Percentiles rank a stretch among this genome's conserved stretches.
Conservation (phyloP, 1,140 invertebrate species). For the Periplaneta americana region DNA sequence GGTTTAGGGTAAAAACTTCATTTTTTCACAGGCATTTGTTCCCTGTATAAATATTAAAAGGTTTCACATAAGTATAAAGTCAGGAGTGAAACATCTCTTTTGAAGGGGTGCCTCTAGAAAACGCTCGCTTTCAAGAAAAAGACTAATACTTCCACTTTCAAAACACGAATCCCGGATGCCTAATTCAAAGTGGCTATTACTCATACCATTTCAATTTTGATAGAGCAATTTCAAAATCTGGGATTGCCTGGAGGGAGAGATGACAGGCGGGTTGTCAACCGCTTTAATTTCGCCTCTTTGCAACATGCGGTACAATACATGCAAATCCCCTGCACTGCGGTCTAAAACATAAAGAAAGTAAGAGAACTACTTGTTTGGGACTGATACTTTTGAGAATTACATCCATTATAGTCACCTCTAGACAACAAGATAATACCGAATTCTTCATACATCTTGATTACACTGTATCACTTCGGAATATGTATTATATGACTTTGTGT, state of each 20-base stretch:
- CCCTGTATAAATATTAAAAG: no score
- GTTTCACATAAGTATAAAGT: no score
- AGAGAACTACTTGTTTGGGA: neutral
- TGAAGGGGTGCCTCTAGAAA: neutral
- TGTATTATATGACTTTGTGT: no score
- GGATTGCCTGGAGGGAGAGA: neutral
- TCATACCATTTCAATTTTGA: neutral
- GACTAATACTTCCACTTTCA: neutral
- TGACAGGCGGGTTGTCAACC: neutral
- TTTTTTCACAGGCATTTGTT: no score
- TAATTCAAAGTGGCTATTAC: neutral
- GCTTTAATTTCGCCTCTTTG: neutral
- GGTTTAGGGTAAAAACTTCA: no score
- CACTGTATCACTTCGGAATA: no score
- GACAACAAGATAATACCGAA: no score
- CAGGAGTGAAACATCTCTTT: no score
- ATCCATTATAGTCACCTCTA: no score
- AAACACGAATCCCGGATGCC: neutral
- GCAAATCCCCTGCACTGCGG: neutral
- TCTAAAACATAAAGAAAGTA: neutral
- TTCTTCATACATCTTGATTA: no score
- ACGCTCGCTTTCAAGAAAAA: neutral
- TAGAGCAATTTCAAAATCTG: neutral
- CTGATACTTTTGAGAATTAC: no score
- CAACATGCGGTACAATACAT: neutral